A percentile compares a stretch with the other conserved stretches of the same genome.
These are phyloP conservation scores for Callorhinus ursinus DNA, from an alignment of 2,113 vertebrate species.

Conservation along the genomic window DNA sequence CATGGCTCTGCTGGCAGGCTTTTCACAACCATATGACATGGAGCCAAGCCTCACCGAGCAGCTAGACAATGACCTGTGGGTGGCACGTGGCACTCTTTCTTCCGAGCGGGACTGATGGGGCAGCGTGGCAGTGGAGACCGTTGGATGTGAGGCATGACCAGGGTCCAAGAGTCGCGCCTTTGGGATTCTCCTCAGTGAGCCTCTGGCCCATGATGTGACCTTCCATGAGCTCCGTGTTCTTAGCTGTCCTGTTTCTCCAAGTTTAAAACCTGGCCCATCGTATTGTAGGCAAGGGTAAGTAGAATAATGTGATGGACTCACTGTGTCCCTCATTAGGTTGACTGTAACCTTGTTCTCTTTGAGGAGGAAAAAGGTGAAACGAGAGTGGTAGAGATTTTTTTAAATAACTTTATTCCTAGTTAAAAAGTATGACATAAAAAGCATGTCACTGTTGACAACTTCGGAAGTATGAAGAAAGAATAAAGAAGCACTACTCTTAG, in stretches of 20 bases:
- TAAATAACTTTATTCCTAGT: not conserved
- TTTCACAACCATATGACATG: not conserved
- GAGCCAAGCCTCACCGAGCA: not conserved
- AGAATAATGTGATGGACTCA: not conserved
- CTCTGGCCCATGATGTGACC: not conserved
- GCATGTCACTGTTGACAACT: not conserved
- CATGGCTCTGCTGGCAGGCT: conserved; percentile 24
- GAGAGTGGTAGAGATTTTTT: not conserved
- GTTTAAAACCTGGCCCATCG: not conserved
- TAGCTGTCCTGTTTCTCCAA: not conserved
- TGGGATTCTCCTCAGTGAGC: not conserved
- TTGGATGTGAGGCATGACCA: no score
- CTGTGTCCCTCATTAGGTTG: not conserved
- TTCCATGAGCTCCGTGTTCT: not conserved
- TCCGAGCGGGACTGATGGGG: not conserved
- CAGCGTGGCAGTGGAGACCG: not conserved
- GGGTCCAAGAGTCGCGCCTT: not conserved
- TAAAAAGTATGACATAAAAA: not conserved
- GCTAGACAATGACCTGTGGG: not conserved
- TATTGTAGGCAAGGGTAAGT: not conserved
- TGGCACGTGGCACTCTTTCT: conserved; percentile 18
- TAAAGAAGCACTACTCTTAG: not conserved
- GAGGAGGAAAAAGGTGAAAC: not conserved
- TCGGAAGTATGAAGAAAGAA: not conserved
- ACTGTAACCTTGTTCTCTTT: not conserved